A percentile compares a stretch with the other conserved stretches of the same genome.
Evolutionary conservation across 2,888 invertebrate genomes (phyloP).

Genomic region (Scaptomyza polygonia): DNA sequence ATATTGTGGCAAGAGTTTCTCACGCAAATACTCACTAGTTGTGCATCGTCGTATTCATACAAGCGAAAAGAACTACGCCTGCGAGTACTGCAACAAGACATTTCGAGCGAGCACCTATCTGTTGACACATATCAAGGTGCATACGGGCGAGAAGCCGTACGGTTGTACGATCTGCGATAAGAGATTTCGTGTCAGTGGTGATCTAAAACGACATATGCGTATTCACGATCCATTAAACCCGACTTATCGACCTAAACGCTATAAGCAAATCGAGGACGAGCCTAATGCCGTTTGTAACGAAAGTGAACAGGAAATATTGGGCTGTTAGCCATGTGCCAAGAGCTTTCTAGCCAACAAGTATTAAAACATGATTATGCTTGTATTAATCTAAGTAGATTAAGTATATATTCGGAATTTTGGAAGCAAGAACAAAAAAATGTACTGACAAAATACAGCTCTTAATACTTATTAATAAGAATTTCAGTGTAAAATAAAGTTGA

Average conservation of each 20-base stretch:
- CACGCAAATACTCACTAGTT: conserved; percentile 92
- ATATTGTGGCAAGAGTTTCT: conserved; percentile 94
- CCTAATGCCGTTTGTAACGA: conserved; percentile 63
- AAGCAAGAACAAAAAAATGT: not conserved
- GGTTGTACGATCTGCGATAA: conserved; percentile 91
- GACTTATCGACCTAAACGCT: conserved; percentile 45
- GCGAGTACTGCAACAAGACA: conserved; percentile 92
- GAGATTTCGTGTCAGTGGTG: conserved; percentile 92
- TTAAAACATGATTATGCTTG: conserved; percentile 30
- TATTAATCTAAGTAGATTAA: conserved; percentile 3
- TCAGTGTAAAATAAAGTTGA: conserved; percentile 8
- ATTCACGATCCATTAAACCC: conserved; percentile 86
- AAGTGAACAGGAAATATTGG: conserved; percentile 67
- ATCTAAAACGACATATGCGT: conserved; percentile 91
- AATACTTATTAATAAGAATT: conserved; percentile 1
- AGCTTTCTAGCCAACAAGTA: conserved; percentile 61
- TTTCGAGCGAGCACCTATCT: conserved; percentile 94
- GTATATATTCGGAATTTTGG: not conserved
- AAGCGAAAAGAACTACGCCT: conserved; percentile 93
- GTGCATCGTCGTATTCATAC: conserved; percentile 94
- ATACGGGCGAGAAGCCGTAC: conserved; percentile 93
- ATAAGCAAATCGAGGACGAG: conserved; percentile 48
- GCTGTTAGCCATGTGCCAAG: conserved; percentile 69
- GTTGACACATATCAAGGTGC: conserved; percentile 92
- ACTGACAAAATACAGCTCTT: conserved; percentile 25